A percentile compares a stretch with the other conserved stretches of the same genome.
These are phyloP conservation scores for Antheraea mylitta DNA, from an alignment of 1,140 invertebrate species.

Conservation along the genomic window DNA sequence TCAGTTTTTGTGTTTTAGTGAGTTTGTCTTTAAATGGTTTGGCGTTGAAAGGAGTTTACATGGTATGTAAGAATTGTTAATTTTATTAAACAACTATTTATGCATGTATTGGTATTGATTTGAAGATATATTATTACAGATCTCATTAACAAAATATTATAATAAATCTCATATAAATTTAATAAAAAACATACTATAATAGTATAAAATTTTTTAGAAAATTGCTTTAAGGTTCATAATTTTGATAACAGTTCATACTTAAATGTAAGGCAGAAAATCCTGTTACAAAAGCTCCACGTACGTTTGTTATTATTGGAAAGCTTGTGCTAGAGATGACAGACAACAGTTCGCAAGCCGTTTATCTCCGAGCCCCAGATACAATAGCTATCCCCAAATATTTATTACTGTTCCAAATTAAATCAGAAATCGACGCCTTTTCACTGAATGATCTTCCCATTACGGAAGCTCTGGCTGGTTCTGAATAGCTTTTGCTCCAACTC, in stretches of 20 bases:
- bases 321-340: conserved; percentile 27
- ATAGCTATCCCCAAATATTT: conserved; percentile 34
- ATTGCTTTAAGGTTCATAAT: not conserved
- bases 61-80: no score
- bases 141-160: no score
- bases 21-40: no score
- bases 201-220: no score
- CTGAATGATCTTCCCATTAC: conserved; percentile 19
- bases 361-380: conserved; percentile 35
- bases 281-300: conserved; percentile 5
- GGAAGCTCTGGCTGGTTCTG: conserved; percentile 5
- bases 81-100: no score
- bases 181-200: no score
- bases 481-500: conserved; percentile 2
- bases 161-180: no score
- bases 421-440: conserved; percentile 39
- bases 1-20: no score
- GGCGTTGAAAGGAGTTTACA: no score
- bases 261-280: not conserved
- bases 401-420: conserved; percentile 40
- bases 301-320: conserved; percentile 12
- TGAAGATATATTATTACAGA: no score
- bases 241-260: not conserved
- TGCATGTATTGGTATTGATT: no score
- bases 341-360: conserved; percentile 41